Conservation (phyloP, 2,888 invertebrate genomes). For the Keiferia lycopersicella region DNA sequence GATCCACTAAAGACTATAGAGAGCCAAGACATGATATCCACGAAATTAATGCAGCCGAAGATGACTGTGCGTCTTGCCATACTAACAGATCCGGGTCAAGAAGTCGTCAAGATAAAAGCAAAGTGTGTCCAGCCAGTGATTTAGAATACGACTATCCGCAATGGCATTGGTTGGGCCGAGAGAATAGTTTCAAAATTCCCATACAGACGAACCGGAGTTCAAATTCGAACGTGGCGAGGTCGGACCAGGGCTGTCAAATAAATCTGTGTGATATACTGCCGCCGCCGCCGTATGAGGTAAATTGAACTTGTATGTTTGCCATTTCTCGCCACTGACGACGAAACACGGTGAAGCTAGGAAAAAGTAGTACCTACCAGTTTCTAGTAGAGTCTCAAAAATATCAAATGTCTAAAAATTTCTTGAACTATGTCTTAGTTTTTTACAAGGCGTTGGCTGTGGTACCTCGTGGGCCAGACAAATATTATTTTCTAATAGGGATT, state of each 20-base stretch:
- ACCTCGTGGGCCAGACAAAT: no score
- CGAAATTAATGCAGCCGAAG: constrained; percentile 70
- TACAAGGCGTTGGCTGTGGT: no score
- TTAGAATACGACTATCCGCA: constrained; percentile 78
- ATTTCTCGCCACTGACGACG: constrained; percentile 39
- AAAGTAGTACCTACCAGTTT: no score
- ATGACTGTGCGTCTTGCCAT: constrained; percentile 73
- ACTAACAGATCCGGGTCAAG: constrained; percentile 75
- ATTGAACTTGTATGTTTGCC: constrained; percentile 59
- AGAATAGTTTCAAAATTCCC: constrained; percentile 80
- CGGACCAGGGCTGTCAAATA: constrained; percentile 79
- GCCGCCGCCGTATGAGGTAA: constrained; percentile 83
- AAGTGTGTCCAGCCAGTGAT: constrained; percentile 75
- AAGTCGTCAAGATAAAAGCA: constrained; percentile 76
- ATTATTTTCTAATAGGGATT: no score
- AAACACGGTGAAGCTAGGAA: no score
- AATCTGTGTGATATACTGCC: constrained; percentile 85
- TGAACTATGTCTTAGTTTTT: no score
- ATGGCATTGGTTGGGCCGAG: constrained; percentile 77
- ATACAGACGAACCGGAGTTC: constrained; percentile 74
- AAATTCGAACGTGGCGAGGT: constrained; percentile 73
- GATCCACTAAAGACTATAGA: constrained; percentile 76
- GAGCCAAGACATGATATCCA: constrained; percentile 69
- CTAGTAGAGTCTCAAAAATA: no score
- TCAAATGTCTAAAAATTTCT: no score